Conservation (phyloP, 2,888 invertebrate genomes). For the Pyrgus malvae region DNA sequence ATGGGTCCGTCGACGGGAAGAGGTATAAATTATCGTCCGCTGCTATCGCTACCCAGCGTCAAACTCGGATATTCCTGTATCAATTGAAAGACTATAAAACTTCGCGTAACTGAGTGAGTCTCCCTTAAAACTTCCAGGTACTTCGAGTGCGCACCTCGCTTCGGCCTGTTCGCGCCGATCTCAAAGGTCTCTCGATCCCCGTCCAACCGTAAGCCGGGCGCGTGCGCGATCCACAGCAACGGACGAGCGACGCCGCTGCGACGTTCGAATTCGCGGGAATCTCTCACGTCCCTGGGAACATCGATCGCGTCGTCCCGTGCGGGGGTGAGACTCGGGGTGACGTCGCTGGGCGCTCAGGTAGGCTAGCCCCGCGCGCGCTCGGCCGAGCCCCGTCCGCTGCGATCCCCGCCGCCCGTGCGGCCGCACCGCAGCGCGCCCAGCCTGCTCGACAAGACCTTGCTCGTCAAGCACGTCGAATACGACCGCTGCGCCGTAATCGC, state of each 20-base stretch:
- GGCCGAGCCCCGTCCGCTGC: slow-evolving; percentile 62
- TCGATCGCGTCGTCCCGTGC: slow-evolving; percentile 82
- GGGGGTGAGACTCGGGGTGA: slow-evolving; percentile 89
- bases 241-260: slow-evolving; percentile 83
- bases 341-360: slow-evolving; percentile 85
- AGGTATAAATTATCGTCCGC: slow-evolving; percentile 80
- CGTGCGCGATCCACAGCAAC: slow-evolving; percentile 84
- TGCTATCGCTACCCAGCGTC: neutral
- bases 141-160: slow-evolving; percentile 94
- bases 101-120: neutral
- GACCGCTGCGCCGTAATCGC: slow-evolving; percentile 76
- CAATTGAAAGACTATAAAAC: no score
- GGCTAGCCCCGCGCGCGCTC: slow-evolving; percentile 82
- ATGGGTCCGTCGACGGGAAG: slow-evolving; percentile 95
- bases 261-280: slow-evolving; percentile 92
- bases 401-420: slow-evolving; percentile 50
- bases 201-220: slow-evolving; percentile 84
- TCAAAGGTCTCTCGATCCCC: slow-evolving; percentile 95
- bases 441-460: slow-evolving; percentile 69
- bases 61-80: no score
- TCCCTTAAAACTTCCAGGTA: slow-evolving; percentile 84
- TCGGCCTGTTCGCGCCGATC: slow-evolving; percentile 96
- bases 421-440: slow-evolving; percentile 64
- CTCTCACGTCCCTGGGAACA: slow-evolving; percentile 86
- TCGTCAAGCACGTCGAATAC: slow-evolving; percentile 66